Evolutionary conservation across 2,888 invertebrate genomes (phyloP).

Genomic region (Mythimna pallens): DNA sequence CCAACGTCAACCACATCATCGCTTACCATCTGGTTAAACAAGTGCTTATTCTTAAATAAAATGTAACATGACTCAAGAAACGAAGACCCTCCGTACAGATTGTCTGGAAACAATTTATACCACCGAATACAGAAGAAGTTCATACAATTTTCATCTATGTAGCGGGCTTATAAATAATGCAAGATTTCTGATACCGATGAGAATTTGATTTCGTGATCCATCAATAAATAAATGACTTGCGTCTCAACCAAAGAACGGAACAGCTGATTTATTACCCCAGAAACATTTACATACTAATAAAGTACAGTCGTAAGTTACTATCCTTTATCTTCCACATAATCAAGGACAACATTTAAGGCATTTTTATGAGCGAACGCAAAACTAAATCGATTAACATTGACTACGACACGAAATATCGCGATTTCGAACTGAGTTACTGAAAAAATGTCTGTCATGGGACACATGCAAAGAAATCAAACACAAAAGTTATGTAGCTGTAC

Average conservation of each 20-base stretch:
- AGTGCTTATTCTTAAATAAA: background rate
- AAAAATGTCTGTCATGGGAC: constrained; percentile 48
- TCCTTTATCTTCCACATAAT: constrained; percentile 29
- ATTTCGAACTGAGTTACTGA: constrained; percentile 42
- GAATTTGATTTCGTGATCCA: constrained; percentile 34
- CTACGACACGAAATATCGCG: constrained; percentile 44
- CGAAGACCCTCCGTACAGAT: background rate
- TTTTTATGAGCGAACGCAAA: constrained; percentile 57
- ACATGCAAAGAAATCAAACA: constrained; percentile 64
- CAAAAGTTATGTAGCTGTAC: constrained; percentile 52
- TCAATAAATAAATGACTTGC: constrained; percentile 29
- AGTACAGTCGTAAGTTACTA: constrained; percentile 21
- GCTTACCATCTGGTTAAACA: too few species aligned
- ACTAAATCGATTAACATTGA: constrained; percentile 44
- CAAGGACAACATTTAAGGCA: constrained; percentile 42
- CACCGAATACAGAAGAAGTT: constrained; percentile 1
- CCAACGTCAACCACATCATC: too few species aligned
- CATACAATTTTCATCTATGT: constrained; percentile 22
- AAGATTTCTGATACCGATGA: constrained; percentile 15
- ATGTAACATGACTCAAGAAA: background rate
- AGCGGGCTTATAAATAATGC: constrained; percentile 36
- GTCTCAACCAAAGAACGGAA: constrained; percentile 3
- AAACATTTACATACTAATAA: constrained; percentile 39
- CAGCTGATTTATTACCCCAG: constrained; percentile 37
- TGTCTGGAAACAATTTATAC: background rate